Evolutionary conservation across 1,140 invertebrate species (phyloP), one percentile per base, ranked within the genome.

Genomic region (Calliopsis andreniformis): DNA sequence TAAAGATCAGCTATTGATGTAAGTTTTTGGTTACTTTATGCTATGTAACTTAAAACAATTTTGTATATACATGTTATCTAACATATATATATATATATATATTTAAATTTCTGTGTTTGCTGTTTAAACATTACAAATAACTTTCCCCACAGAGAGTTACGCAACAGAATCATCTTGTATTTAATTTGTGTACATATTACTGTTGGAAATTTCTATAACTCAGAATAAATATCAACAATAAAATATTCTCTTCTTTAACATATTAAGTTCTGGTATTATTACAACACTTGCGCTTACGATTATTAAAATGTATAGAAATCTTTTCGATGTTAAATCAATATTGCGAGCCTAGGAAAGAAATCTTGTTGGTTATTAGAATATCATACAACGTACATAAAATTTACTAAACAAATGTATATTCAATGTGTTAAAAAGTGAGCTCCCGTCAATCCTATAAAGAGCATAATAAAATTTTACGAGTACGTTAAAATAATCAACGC

Each of bases 201-300:
- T 73, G 47, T 45, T 71, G n/a, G 39, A 25, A 77, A 76, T 81
- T 82, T 81, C 47, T 82, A 63, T 67, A 56, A 82, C 49, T 62
- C n/a, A 45, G 66, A 68, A 72, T 71, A 81, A 68, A 81, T 53
- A 42, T 8, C 16, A 75, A 67, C 59, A 68, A 62, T 61, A 8
- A 42, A n/a, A 53, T 51, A 49, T n/a, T 53, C 23, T 35, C 49
- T 62, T 7, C 56, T 43, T 55, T 25, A 49, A 30, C 39, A 32
- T 32, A 49, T 30, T 1, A 10, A 30, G 20, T 39, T 16, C 32
- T 23, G 8, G n/a, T 20, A 20, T 39, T 23, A 3, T 14, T 18
- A 58, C 0, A 58, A 58, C n/a, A 12, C n/a, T 28, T 39, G n/a
- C 8, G n/a, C 12, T 59, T 2, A n/a, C 2, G 8, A 23, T 10